A percentile compares a stretch with the other conserved stretches of the same genome.
These are phyloP conservation scores for Chloroceryle inda DNA, from an alignment of 2,797 vertebrate species.

Conservation along the genomic window DNA sequence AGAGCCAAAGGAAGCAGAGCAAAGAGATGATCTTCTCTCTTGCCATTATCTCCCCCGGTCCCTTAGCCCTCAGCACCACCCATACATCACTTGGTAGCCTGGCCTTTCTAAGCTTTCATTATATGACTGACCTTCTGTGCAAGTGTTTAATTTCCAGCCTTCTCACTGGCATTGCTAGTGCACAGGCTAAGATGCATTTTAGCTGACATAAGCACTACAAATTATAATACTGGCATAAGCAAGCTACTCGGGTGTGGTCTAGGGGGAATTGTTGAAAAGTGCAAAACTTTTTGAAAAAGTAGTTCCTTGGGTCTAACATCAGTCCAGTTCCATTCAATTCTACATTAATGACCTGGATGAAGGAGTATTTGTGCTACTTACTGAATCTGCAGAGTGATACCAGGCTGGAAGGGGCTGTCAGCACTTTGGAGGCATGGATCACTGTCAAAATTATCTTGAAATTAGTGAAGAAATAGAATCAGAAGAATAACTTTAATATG, in stretches of 20 bases:
- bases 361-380: not conserved
- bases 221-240: not conserved
- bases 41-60: not conserved
- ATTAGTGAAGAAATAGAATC: not conserved
- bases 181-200: not conserved
- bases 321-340: not conserved
- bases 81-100: not conserved
- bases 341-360: not conserved
- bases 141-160: not conserved
- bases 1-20: not conserved
- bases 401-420: not conserved
- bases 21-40: not conserved
- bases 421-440: slow-evolving; percentile 18
- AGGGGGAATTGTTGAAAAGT: not conserved
- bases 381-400: not conserved
- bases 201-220: not conserved
- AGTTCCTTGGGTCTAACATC: not conserved
- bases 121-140: not conserved
- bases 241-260: not conserved
- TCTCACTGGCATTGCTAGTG: not conserved
- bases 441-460: slow-evolving; percentile 29
- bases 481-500: not conserved
- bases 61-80: not conserved
- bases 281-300: not conserved
- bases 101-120: not conserved